Evolutionary conservation across 2,888 invertebrate species (phyloP), one percentile per base, ranked within the genome.

Genomic region (Apamea epomidion): DNA sequence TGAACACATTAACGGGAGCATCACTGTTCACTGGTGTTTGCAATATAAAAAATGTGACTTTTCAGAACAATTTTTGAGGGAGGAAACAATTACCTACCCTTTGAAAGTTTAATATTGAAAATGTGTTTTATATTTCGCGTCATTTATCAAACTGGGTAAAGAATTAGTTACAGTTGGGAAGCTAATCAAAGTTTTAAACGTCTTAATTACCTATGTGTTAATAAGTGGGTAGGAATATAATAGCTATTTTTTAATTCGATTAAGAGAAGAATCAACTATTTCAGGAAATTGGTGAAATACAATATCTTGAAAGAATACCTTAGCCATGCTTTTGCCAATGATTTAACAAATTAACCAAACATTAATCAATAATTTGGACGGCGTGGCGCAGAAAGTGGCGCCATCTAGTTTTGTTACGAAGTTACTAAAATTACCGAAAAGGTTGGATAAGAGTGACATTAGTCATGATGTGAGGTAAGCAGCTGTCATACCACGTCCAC

Each of bases 1-100:
- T 6, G 18, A 0, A 54, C 5, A 78, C 90, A 81, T 84, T 82
- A 81, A 82, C 78, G 65, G 16, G 84, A 92, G 42, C 80, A 77
- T 25, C 69, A 60, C 80, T 80, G 83, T 75, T 88, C 86, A 83
- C 88, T 89, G 89, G 88, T 91, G 92, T 92, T 92, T 91, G 89
- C 88, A 82, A 91, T 89, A 92, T 91, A 92, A 94, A 94, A 95
- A 94, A 93, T 92, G 91, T 90, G 91, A 94, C 91, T 76, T 93
- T 93, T 93, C 90, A 83, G 87, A 91, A 91, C 91, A 91, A 89
- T 92, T 92, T 93, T 92, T 90, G 87, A 91, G 91, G 92, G 92
- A 87, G 91, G 85, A 92, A 94, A 93, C 92, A 92, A 93, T 92
- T 91, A 88, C 87, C 74, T 80, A 92, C 91, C 91, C 88, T 89